Base-by-base conservation (phyloP, 1,140 invertebrate species). In the Ips nitidus region DNA sequence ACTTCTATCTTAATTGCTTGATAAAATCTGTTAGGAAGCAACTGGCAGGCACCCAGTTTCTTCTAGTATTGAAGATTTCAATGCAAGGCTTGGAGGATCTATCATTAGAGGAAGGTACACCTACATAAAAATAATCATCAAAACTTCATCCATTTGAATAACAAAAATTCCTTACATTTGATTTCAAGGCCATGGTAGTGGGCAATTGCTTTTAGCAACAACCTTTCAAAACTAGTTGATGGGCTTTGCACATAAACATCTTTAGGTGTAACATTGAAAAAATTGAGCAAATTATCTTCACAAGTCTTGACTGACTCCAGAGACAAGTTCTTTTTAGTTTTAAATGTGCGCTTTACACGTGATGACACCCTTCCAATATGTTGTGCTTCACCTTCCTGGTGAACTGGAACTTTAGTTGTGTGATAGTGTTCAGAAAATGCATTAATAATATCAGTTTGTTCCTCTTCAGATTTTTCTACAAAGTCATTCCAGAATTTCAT, bases 161-260 rank as follows among this genome's bases (percentile, higher is more conserved):
- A 3, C 38, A 37, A 56, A 37, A 39, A 56, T 7, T 37, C 8
- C 53, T 39, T 73, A 79, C 76, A 75, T 66, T 73, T 58, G 52
- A 75, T 77, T 56, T 75, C 42, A 52, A 79, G 69, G 43, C 69
- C 70, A 59, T 79, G 76, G 67, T 76, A 78, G 63, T 76, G 74
- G 56, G 78, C 78, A 71, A 78, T 71, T 7, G 74, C 76, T 73
- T 75, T 77, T 38, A 78, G 63, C 41, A 79, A 66, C 50, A 79
- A 71, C 66, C 76, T 68, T 52, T 79, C 76, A 72, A 76, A 79
- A 71, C 71, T 75, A 40, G 71, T 76, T 6, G 66, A 41, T n/a
- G 77, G 75, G 38, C 36, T 63, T 57, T 75, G 72, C 37, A 73
- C 52, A 69, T 74, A 77, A 40, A 60, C 63, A 50, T 67, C 61